Evolutionary conservation across 2,888 invertebrate genomes (phyloP).

Genomic region (Ariolimax columbianus): DNA sequence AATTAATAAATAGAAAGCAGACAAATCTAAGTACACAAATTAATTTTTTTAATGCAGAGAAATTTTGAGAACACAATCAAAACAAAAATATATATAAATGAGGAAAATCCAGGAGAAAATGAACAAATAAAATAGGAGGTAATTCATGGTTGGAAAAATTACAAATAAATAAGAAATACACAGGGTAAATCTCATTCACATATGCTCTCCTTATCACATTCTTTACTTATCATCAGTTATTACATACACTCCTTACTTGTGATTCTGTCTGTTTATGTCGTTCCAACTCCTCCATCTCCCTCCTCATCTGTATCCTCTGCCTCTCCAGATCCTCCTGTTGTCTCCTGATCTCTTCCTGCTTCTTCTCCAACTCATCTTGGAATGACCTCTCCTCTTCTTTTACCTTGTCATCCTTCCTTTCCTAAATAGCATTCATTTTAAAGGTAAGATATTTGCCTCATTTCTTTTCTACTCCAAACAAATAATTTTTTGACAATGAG

Average conservation of each 20-base stretch:
- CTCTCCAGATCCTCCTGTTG: conserved; percentile 80
- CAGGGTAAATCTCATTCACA: too few relatives aligned
- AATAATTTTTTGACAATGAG: too few relatives aligned
- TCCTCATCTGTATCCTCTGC: conserved; percentile 71
- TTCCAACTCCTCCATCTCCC: conserved; percentile 75
- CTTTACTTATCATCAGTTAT: not conserved
- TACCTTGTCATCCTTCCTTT: conserved; percentile 40
- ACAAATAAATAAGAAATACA: too few relatives aligned
- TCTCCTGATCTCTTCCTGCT: conserved; percentile 80
- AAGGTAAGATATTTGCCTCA: not conserved
- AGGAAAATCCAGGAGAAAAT: too few relatives aligned
- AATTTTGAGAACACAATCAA: too few relatives aligned
- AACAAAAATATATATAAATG: too few relatives aligned
- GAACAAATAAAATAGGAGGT: too few relatives aligned
- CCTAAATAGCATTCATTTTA: conserved; percentile 17
- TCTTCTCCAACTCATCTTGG: conserved; percentile 78
- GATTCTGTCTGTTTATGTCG: conserved; percentile 67
- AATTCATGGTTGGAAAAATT: too few relatives aligned
- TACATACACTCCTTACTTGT: conserved; percentile 58
- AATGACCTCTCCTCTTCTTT: conserved; percentile 80
- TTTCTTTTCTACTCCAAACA: not conserved
- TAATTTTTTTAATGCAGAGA: too few relatives aligned
- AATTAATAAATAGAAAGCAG: too few relatives aligned
- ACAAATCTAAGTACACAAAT: too few relatives aligned
- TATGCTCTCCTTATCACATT: not conserved